Evolutionary conservation across 2,113 vertebrate genomes (phyloP), one percentile per base, ranked within the genome.

Genomic region (Rhineura floridana): DNA sequence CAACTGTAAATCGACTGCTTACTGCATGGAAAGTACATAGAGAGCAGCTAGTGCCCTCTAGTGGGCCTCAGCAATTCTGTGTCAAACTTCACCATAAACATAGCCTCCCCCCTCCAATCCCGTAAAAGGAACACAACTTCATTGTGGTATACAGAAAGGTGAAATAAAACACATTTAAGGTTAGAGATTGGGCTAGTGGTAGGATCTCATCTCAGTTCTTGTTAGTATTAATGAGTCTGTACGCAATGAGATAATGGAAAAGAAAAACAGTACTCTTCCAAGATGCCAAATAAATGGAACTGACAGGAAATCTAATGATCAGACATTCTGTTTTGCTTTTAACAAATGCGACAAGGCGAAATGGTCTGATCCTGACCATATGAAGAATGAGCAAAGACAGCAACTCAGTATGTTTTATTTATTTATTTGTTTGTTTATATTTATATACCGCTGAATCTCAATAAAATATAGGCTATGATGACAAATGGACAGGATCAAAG

Each of bases 31-130:
- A 72, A 48, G 25, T 65, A 76, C 44, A 62, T 81, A 11, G 21
- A 87, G 11, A 65, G 72, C 15, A 44, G 33, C 76, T 30, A 88
- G 13, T 76, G 80, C 87, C 80, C 87, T 83, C 87, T 88, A 76
- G 55, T 83, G 80, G 70, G 28, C 70, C 25, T 52, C 44, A 69
- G 46, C 39, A 79, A 78, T 36, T 62, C 10, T 63, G 52, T 28
- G 21, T n/a, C 77, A 55, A 25, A 67, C 36, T 75, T 72, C 50
- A 62, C 28, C 23, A 77, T 1, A 2, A 65, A 63, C 3, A 15
- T 13, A n/a, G 39, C 23, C 52, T 12, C 13, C 23, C 25, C 25
- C 11, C 33, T 72, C 12, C 19, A 21, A 30, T 82, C 12, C 42
- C 42, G 9, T 48, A 46, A 69, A 69, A 86, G 33, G 4, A 25